Base-by-base conservation (phyloP, 2,888 invertebrate genomes). In the Gymnosoma rotundatum region DNA sequence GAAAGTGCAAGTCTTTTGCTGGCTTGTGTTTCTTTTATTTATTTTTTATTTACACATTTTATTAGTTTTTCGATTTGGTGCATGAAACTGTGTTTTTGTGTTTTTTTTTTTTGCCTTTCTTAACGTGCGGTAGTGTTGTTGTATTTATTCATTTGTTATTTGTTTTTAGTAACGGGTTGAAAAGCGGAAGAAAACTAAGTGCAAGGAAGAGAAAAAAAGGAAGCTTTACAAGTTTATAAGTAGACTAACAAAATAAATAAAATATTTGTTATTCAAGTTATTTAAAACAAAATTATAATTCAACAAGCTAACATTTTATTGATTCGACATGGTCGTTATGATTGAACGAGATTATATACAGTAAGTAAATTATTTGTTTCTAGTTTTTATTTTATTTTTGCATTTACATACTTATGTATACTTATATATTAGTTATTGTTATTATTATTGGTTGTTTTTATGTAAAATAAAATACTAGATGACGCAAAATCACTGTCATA, bases 1-100 rank as follows among this genome's bases (percentile, higher is more conserved):
- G 69, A 84, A 84, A 84, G 78, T 84, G 80, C 83, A 84, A 84
- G 83, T 80, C 21, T 67, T 48, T 79, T 61, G 50, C 66, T 69
- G 73, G 60, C 60, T 32, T 60, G 14, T 64, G 48, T 61, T 16
- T 38, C 56, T 78, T 45, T 2, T 9, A 16, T 38, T 61, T 58
- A 32, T 50, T 64, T 48, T 60, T 61, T 60, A 1, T 18, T 78
- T 58, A 5, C 32, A 42, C 70, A 66, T 14, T 56, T 32, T 38
- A 67, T 78, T 38, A n/a, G 6, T 67, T 58, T 58, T 52, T n/a
- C 52, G 21, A 20, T 81, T 61, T 45, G 36, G 25, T 64, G 20
- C 56, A 56, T 74, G 61, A 69, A 75, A 81, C 10, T 78, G 73
- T 78, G 78, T 78, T 74, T 69, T 79, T 56, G 70, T 75, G 63